Conservation (phyloP, 2,888 invertebrate genomes). For the Xestia xanthographa region DNA sequence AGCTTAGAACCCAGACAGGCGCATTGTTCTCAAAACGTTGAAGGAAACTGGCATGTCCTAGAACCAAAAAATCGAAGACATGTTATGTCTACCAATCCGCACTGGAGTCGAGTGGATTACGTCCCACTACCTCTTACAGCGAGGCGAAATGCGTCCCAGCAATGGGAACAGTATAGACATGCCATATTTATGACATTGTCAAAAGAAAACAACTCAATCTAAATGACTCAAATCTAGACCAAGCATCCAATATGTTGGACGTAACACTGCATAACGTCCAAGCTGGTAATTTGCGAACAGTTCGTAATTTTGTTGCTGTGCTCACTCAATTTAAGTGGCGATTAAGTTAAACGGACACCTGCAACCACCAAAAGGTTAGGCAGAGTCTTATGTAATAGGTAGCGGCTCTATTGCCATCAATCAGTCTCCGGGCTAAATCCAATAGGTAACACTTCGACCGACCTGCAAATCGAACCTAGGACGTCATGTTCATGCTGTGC, state of each 20-base stretch:
- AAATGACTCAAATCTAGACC: no score
- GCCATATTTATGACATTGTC: background rate
- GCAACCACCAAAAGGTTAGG: background rate
- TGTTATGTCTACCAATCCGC: background rate
- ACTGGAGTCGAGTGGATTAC: no score
- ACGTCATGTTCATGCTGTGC: no score
- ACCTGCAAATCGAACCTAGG: no score
- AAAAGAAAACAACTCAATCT: background rate
- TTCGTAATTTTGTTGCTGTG: conserved; percentile 21
- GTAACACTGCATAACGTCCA: no score
- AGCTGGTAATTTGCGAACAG: no score
- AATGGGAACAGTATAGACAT: background rate
- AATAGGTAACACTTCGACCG: no score
- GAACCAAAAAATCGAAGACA: background rate
- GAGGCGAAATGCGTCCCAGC: background rate
- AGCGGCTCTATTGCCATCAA: no score
- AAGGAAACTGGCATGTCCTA: background rate
- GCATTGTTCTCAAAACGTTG: background rate
- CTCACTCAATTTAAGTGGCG: conserved; percentile 59
- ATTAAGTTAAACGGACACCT: conserved; percentile 46
- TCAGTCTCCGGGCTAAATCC: no score
- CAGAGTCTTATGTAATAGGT: background rate
- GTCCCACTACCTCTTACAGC: no score
- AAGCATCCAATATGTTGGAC: background rate
- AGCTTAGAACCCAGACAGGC: background rate